These are phyloP conservation scores for Lutraria lutraria DNA, from an alignment of 2,888 invertebrate genomes.

Conservation along the genomic window DNA sequence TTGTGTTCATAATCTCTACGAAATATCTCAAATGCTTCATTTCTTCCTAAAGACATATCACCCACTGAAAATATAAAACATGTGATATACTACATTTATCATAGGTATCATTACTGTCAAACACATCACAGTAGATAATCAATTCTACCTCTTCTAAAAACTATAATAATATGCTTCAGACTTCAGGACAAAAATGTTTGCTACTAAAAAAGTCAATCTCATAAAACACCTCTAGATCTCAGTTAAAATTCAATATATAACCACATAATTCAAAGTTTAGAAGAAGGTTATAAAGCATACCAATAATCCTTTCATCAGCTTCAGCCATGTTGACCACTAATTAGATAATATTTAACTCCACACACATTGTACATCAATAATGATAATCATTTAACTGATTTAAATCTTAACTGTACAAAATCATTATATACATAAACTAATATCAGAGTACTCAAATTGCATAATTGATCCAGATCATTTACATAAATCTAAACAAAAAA, in stretches of 20 bases:
- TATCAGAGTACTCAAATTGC: neutral
- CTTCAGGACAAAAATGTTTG: too few relatives aligned
- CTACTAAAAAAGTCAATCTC: too few relatives aligned
- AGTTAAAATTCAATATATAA: too few relatives aligned
- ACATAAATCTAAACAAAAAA: neutral
- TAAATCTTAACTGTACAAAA: neutral
- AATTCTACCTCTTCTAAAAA: too few relatives aligned
- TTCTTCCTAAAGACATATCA: slow-evolving; percentile 86
- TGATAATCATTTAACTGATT: neutral
- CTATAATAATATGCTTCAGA: too few relatives aligned
- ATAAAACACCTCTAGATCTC: too few relatives aligned
- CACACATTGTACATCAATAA: neutral
- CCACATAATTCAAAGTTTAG: neutral
- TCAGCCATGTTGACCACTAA: neutral
- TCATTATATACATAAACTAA: neutral
- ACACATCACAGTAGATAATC: too few relatives aligned
- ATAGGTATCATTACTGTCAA: neutral
- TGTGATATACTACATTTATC: neutral
- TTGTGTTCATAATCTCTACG: slow-evolving; percentile 84
- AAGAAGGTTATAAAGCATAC: neutral
- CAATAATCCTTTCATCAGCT: neutral
- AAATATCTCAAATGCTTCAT: slow-evolving; percentile 87
- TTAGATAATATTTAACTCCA: neutral
- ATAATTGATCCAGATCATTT: neutral
- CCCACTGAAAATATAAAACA: slow-evolving; percentile 81